Evolutionary conservation across 2,888 invertebrate genomes (phyloP).

Genomic region (Biston stratarius): DNA sequence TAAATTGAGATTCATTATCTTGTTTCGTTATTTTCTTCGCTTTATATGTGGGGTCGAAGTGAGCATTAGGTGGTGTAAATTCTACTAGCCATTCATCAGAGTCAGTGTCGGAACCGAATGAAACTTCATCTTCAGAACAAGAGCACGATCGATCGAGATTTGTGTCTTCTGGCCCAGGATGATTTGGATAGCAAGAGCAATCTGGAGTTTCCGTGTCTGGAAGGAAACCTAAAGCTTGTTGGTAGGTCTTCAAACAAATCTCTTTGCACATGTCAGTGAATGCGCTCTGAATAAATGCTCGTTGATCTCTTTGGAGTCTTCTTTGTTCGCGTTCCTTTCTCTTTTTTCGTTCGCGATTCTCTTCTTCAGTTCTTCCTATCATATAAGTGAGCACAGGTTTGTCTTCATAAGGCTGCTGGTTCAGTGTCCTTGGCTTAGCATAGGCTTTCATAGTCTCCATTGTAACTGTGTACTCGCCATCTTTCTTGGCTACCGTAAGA

Average conservation of each 20-base stretch:
- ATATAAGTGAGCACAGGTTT: constrained; percentile 72
- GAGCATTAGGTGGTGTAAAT: constrained; percentile 79
- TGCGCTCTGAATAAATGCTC: constrained; percentile 74
- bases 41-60: constrained; percentile 67
- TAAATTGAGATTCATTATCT: constrained; percentile 69
- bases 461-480: constrained; percentile 77
- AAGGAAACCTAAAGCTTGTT: constrained; percentile 75
- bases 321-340: constrained; percentile 72
- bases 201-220: constrained; percentile 71
- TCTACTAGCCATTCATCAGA: constrained; percentile 80
- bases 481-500: constrained; percentile 72
- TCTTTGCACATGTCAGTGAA: constrained; percentile 78
- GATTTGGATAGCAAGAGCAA: constrained; percentile 70
- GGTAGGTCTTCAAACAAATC: constrained; percentile 78
- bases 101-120: constrained; percentile 71
- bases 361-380: constrained; percentile 78
- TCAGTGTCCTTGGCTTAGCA: constrained; percentile 65
- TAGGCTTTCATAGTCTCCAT: constrained; percentile 80
- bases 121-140: constrained; percentile 68
- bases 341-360: constrained; percentile 69
- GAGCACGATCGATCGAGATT: constrained; percentile 72
- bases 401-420: constrained; percentile 79
- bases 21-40: constrained; percentile 61
- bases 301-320: constrained; percentile 72
- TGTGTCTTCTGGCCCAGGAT: constrained; percentile 60